A percentile compares a stretch with the other conserved stretches of the same genome.
Evolutionary conservation across 2,113 vertebrate species (phyloP).

Genomic region (Caloenas nicobarica): DNA sequence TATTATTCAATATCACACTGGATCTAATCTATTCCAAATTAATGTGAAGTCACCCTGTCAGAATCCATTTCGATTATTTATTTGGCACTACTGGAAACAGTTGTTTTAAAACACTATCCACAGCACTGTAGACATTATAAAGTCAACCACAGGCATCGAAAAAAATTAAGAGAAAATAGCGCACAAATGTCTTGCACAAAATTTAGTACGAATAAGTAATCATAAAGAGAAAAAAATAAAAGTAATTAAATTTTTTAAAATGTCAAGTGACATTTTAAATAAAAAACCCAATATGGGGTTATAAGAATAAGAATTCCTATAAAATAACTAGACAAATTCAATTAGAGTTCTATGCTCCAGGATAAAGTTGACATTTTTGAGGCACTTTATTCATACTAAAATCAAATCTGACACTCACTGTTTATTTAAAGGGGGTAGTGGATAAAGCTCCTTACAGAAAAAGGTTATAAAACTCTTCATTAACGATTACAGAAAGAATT

Average conservation of each 20-base stretch:
- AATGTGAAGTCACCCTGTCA: neutral
- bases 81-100: neutral
- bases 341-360: neutral
- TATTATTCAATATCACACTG: neutral
- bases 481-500: neutral
- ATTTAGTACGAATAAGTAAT: neutral
- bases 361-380: neutral
- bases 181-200: neutral
- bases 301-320: neutral
- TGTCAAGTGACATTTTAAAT: neutral
- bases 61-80: neutral
- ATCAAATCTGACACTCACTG: neutral
- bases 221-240: neutral
- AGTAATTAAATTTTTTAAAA: constrained; percentile 2
- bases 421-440: neutral
- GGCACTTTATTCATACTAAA: neutral
- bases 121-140: constrained; percentile 12
- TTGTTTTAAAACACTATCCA: constrained; percentile 25
- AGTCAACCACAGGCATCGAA: constrained; percentile 10
- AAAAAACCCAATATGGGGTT: neutral
- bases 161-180: neutral
- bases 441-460: neutral
- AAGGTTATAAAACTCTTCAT: neutral
- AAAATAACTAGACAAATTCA: constrained; percentile 1
- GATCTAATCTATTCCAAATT: neutral